Evolutionary conservation across 2,797 vertebrate genomes (phyloP), one percentile per base, ranked within the genome.

Genomic region (Streptopelia turtur): DNA sequence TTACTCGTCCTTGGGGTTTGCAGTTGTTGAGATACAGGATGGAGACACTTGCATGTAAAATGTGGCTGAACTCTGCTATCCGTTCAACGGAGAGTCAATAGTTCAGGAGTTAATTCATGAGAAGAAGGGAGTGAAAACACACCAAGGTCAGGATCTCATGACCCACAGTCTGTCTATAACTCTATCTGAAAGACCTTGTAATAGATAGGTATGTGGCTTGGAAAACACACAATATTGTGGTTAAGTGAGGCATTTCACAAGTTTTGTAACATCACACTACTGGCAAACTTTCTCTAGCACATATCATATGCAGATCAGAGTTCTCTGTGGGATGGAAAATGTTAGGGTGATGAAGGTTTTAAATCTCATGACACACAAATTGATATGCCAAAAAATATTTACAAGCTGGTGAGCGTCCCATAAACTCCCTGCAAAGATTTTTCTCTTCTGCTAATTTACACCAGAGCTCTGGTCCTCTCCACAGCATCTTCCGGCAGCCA

Each of bases 41-140:
- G 87, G 56, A 76, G 94, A 96, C 74, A 15, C 86, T 45, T 70
- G 50, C 41, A 45, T 52, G 83, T 92, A 95, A 96, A 96, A 97
- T 80, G 92, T 74, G 57, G 83, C 92, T 90, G 94, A 96, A 87
- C 94, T 91, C 84, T 93, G 94, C 93, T 88, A 92, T 91, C 91
- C 65, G 77, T 87, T 88, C 91, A 90, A 63, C 2, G 5, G 64
- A 45, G 78, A 96, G 96, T 94, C 95, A 96, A 96, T 80, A 96
- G 96, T 96, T 96, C 96, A 97, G 83, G 93, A 96, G 84, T 90
- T 97, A 95, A 97, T 96, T 96, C 94, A 93, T 79, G 93, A 96
- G 92, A 95, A 94, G 93, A 84, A 93, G 87, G 90, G 95, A 95
- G 88, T 87, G 60, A 97, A 97, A 96, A 96, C 94, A 94, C 81